Evolutionary conservation across 2,113 vertebrate species (phyloP).

Genomic region (Kryptolebias marmoratus): DNA sequence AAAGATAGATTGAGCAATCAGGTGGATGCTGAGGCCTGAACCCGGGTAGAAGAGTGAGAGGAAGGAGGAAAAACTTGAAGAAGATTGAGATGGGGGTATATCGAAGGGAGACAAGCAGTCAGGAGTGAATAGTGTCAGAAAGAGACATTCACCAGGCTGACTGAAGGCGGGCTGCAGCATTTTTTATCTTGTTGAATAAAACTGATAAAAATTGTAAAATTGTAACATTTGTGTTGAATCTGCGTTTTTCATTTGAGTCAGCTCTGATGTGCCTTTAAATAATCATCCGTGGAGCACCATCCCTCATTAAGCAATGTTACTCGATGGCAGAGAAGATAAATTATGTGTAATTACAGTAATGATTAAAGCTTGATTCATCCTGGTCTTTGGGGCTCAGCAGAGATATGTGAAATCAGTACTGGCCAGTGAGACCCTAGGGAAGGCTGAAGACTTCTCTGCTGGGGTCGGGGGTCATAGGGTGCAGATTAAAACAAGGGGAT

Average conservation of each 20-base stretch:
- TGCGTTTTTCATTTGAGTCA: background rate
- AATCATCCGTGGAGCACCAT: slow-evolving; percentile 64
- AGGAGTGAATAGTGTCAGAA: slow-evolving; percentile 40
- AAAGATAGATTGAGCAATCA: slow-evolving; percentile 86
- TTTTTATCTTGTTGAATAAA: background rate
- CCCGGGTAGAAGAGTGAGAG: slow-evolving; percentile 48
- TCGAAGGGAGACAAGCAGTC: slow-evolving; percentile 55
- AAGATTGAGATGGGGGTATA: slow-evolving; percentile 65
- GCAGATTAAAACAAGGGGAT: slow-evolving; percentile 82
- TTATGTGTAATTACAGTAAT: slow-evolving; percentile 79
- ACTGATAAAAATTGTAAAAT: background rate
- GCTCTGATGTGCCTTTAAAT: slow-evolving; percentile 64
- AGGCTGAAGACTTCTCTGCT: slow-evolving; percentile 59
- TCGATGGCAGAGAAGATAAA: slow-evolving; percentile 80
- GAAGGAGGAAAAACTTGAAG: slow-evolving; percentile 51
- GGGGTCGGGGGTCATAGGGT: slow-evolving; percentile 78
- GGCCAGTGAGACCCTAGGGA: slow-evolving; percentile 70
- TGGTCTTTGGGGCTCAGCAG: slow-evolving; percentile 66
- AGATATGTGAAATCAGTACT: slow-evolving; percentile 70
- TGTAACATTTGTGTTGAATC: background rate
- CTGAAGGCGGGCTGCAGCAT: slow-evolving; percentile 44
- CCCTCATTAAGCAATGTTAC: slow-evolving; percentile 76
- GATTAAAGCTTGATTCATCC: slow-evolving; percentile 75
- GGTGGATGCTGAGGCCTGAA: slow-evolving; percentile 77
- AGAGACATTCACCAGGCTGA: slow-evolving; percentile 51